phyloP scores from a whole-genome alignment of 1,140 invertebrate species.

The Probaryconus sp. region DNA sequence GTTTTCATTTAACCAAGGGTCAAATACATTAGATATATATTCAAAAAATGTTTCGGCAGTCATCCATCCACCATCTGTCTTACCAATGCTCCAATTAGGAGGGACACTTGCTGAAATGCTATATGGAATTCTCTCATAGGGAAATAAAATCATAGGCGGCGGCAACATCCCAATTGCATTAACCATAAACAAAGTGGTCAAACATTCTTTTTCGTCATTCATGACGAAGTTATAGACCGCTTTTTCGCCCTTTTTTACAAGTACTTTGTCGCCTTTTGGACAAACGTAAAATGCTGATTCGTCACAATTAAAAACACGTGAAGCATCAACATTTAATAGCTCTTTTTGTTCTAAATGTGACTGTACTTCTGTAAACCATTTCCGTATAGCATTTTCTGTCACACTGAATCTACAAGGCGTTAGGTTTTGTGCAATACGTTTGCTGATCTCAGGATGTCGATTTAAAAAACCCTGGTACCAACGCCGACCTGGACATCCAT shows the following conservation, averaged over 20 bases:
- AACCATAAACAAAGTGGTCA: constrained; percentile 64
- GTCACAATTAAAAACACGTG: constrained; percentile 57
- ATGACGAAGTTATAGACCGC: constrained; percentile 44
- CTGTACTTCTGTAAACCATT: constrained; percentile 57
- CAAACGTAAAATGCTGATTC: constrained; percentile 60
- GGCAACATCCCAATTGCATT: constrained; percentile 62
- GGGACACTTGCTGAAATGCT: constrained; percentile 59
- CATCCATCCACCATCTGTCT: constrained; percentile 66
- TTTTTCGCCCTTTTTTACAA: constrained; percentile 62
- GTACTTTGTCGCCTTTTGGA: constrained; percentile 59
- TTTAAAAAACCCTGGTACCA: constrained; percentile 46
- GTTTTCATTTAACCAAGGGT: constrained; percentile 57
- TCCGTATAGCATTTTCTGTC: constrained; percentile 35
- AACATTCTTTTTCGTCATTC: constrained; percentile 62
- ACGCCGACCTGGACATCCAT: constrained; percentile 33
- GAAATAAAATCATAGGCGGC: constrained; percentile 69
- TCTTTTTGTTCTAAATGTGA: constrained; percentile 34
- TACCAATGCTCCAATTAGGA: constrained; percentile 62
- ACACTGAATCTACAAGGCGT: not conserved
- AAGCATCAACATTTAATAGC: constrained; percentile 30
- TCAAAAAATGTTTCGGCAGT: constrained; percentile 72
- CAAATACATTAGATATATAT: constrained; percentile 64
- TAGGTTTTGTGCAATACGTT: constrained; percentile 45
- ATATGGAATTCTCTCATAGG: constrained; percentile 63
- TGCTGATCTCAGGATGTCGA: constrained; percentile 19